Conservation (phyloP, 2,113 vertebrate species). For the Tupaia chinensis region DNA sequence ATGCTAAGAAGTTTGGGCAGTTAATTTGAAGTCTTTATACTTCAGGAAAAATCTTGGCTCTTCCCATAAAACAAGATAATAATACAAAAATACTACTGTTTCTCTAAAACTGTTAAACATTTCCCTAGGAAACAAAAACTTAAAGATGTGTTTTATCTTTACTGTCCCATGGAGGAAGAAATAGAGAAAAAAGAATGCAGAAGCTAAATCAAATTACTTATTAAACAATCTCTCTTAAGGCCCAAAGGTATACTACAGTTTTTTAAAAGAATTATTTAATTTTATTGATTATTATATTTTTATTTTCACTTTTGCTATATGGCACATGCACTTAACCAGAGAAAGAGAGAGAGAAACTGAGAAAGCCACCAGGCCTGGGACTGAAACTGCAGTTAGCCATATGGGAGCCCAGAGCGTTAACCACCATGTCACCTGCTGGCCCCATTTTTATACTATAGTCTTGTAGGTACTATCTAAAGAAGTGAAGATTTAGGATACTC, state of each 20-base stretch:
- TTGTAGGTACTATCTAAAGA: not conserved
- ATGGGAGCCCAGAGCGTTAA: too few species aligned
- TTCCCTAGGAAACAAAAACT: conserved; percentile 6
- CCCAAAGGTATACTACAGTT: not conserved
- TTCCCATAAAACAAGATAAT: conserved; percentile 34
- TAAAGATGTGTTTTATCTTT: not conserved
- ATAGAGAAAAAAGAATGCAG: conserved; percentile 27
- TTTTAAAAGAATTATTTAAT: too few species aligned
- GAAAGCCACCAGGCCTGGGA: too few species aligned
- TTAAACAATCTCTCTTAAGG: conserved; percentile 34
- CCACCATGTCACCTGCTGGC: too few species aligned
- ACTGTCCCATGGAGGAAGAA: not conserved
- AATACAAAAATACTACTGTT: not conserved
- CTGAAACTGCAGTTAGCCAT: too few species aligned
- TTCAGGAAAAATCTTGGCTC: conserved; percentile 11
- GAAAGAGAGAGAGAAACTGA: too few species aligned
- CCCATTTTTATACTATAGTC: too few species aligned
- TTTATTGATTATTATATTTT: too few species aligned
- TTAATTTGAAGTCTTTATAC: not conserved
- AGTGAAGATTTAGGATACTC: not conserved
- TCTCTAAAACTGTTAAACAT: not conserved
- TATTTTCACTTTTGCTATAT: too few species aligned
- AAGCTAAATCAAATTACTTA: conserved; percentile 15
- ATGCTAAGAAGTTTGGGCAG: not conserved
- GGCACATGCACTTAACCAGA: too few species aligned